phyloP scores from a whole-genome alignment of 2,888 invertebrate genomes.

The Caenorhabditis imperialis region DNA sequence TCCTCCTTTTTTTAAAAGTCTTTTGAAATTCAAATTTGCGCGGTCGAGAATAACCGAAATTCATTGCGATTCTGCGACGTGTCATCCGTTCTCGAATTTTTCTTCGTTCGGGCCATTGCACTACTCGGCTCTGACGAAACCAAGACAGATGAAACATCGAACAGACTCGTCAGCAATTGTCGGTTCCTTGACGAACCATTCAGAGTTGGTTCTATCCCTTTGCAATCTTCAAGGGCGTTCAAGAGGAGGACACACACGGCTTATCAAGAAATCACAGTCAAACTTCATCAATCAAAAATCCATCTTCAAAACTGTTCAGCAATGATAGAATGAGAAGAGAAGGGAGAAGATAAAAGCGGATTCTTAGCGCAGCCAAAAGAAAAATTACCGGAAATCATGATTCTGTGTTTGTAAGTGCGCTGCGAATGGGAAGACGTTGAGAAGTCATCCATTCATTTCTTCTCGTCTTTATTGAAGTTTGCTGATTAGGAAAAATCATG shows the following conservation, averaged over 20 bases:
- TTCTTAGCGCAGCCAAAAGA: constrained; percentile 19
- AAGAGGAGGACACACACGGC: constrained; percentile 17
- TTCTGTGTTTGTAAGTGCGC: constrained; percentile 20
- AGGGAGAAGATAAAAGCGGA: constrained; percentile 32
- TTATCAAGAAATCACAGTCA: constrained; percentile 38
- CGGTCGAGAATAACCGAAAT: no score
- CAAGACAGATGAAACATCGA: no score
- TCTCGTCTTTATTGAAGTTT: constrained; percentile 4
- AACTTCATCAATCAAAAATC: constrained; percentile 53
- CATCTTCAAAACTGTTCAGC: constrained; percentile 42
- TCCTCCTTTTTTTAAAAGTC: no score
- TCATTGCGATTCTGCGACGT: no score
- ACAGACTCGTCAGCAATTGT: no score
- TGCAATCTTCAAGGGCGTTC: constrained; percentile 50
- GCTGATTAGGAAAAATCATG: not conserved
- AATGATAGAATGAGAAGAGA: constrained; percentile 12
- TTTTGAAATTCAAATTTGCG: no score
- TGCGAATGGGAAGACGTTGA: constrained; percentile 20
- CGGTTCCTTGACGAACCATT: no score
- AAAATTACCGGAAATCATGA: constrained; percentile 38
- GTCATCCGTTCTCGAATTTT: no score
- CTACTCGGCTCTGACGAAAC: no score
- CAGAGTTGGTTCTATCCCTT: no score
- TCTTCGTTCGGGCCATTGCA: no score
- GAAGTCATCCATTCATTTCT: constrained; percentile 21